Evolutionary conservation across 2,113 vertebrate species (phyloP).

Genomic region (Danio rerio): GRCz12tu NC_133183.1:4276001-4276500

Average conservation of each 20-base stretch:
- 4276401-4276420: no score
- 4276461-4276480: no score
- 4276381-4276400: no score
- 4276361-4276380: no score
- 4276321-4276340: no score
- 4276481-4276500: no score
- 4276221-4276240: background rate
- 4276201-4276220: background rate
- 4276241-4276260: background rate
- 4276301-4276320: no score
- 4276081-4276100: slow-evolving; percentile 25
- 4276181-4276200: background rate
- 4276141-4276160: background rate
- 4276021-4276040: slow-evolving; percentile 9
- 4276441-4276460: no score
- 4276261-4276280: background rate
- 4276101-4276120: background rate
- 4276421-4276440: no score
- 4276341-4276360: no score
- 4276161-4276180: slow-evolving; percentile 2
- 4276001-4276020: slow-evolving; percentile 18
- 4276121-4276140: background rate
- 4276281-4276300: no score
- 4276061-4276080: slow-evolving; percentile 7
- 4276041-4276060: slow-evolving; percentile 46